A percentile compares a stretch with the other conserved stretches of the same genome.
Conservation (phyloP, 2,113 vertebrate genomes). For the rat (Rattus norvegicus) region GRCr8 NC_086023.1:105971501-105972000, state of each 20-base stretch:
- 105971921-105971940: slow-evolving; percentile 46
- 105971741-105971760: slow-evolving; percentile 32
- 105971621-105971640: neutral
- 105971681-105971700: neutral
- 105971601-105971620: neutral
- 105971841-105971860: neutral
- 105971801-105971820: neutral
- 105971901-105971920: slow-evolving; percentile 34
- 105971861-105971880: neutral
- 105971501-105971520: neutral
- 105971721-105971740: neutral
- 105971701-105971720: neutral
- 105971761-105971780: neutral
- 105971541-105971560: neutral
- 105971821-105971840: neutral
- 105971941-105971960: slow-evolving; percentile 45
- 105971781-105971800: slow-evolving; percentile 28
- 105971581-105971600: neutral
- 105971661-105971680: neutral
- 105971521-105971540: neutral
- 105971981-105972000: slow-evolving; percentile 63
- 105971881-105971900: neutral
- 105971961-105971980: slow-evolving; percentile 51
- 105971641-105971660: neutral
- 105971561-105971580: neutral